Base-by-base conservation (phyloP, 2,888 invertebrate genomes). In the Spisula solida region DNA sequence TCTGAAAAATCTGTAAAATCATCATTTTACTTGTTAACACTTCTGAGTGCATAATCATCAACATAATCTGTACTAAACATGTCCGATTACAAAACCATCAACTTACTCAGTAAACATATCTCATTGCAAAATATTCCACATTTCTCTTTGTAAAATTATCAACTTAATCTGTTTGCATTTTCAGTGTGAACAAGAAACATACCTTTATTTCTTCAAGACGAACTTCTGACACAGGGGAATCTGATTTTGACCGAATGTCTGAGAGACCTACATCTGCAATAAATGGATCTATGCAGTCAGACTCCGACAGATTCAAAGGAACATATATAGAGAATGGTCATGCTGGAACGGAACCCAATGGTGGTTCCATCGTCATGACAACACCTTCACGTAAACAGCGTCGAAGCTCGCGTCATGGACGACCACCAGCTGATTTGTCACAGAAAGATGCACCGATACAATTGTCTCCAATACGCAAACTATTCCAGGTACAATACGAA, bases 371-470 rank as follows among this genome's bases (percentile, higher is more conserved):
- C 16, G 56, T 82, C 51, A 48, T 78, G 70, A 16, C 84, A 0
- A 56, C 48, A 48, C 60, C 82, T 20, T 78, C 81, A 47, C 82
- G 87, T 66, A 41, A 56, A 78, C 81, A 81, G 25, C 41, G 48
- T 29, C 56, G 34, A n/a, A 29, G 87, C 4, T 47, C 82, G 25
- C 70, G 82, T 10, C 86, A 87, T 34, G 90, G 91, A 20, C 34
- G 91, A 70, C 91, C 90, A 16, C 86, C 90, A 5, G 86, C 88
- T 25, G 88, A 90, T 31, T 82, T 91, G 18, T 47, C 88, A 75
- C 83, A 25, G 5, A 48, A 55, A 31, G n/a, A 75, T 0, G 70
- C 5, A 5, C 83, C 83, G 5, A 75, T 48, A 51, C 1, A 18
- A 6, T 51, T 83, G n/a, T 31, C 70, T 75, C 83, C 83, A 29